phyloP scores from a whole-genome alignment of 2,888 invertebrate species.

The Protodeltote pygarga region DNA sequence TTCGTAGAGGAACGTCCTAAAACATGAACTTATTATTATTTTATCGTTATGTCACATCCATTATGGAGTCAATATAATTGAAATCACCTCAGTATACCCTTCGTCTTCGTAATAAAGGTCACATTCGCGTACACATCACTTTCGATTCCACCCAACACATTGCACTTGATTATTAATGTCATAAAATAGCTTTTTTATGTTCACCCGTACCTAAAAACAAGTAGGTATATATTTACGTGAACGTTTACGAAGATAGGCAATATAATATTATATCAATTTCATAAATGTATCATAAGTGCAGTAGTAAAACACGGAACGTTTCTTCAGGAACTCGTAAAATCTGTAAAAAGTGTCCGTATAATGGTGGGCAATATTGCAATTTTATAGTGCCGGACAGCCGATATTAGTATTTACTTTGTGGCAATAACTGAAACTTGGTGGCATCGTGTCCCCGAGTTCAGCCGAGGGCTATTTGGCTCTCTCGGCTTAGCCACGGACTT shows the following conservation, averaged over 20 bases:
- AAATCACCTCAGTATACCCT: slow-evolving; percentile 7
- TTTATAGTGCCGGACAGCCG: slow-evolving; percentile 48
- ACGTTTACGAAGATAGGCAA: slow-evolving; percentile 37
- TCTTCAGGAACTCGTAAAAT: slow-evolving; percentile 49
- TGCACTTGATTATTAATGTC: slow-evolving; percentile 43
- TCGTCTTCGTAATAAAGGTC: slow-evolving; percentile 10
- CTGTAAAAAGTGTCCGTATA: slow-evolving; percentile 49
- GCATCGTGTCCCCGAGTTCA: slow-evolving; percentile 20
- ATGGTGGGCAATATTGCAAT: slow-evolving; percentile 54
- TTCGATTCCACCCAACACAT: slow-evolving; percentile 14
- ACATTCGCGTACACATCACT: slow-evolving; percentile 6
- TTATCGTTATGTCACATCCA: not conserved
- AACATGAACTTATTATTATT: slow-evolving; percentile 11
- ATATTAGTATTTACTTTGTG: slow-evolving; percentile 66
- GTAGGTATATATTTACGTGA: slow-evolving; percentile 43
- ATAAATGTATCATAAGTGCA: slow-evolving; percentile 43
- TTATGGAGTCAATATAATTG: slow-evolving; percentile 3
- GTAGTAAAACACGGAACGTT: slow-evolving; percentile 48
- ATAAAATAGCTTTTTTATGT: slow-evolving; percentile 42
- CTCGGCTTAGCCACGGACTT: slow-evolving; percentile 36
- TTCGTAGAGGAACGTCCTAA: slow-evolving; percentile 1
- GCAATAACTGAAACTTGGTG: slow-evolving; percentile 62
- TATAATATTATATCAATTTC: slow-evolving; percentile 49
- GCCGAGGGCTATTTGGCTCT: slow-evolving; percentile 43
- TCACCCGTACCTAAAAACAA: slow-evolving; percentile 44